Base-by-base conservation (phyloP, 2,888 invertebrate species). In the Alcis repandata region DNA sequence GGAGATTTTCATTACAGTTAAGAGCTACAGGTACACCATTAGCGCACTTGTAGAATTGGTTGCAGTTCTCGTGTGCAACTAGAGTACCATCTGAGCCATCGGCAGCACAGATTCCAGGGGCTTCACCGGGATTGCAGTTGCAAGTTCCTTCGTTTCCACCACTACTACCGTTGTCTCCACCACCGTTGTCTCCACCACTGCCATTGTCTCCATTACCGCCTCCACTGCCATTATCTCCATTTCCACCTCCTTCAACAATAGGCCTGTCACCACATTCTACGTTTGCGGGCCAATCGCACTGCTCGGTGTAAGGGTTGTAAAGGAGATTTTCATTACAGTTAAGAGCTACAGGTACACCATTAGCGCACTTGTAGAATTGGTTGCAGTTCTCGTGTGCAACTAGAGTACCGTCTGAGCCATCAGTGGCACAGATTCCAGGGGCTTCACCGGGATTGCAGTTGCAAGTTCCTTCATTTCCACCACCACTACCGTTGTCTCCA, bases 371-470 rank as follows among this genome's bases (percentile, higher is more conserved):
- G 59, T 80, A 82, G 59, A 73, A 82, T 38, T 79, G 65, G 54
- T 78, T 77, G 57, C 82, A 82, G 49, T 78, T 75, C 62, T 80
- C 78, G 32, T 83, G 81, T 20, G 81, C 79, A 6, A 82, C 63
- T 3, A 79, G 65, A 20, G 73, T 59, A 6, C 75, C 74, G 0
- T 80, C 74, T 4, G 79, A 79, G 3, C 63, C 71, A 0, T 63
- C 66, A 20, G 59, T 70, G 0, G 67, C 72, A 54, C 82, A 82
- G 38, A 82, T 77, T 11, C 60, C 41, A 0, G 73, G 71, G n/a
- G 79, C 80, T 59, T 78, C 71, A 11, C 63, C 65, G 0, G 72
- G 74, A 41, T 71, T 65, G 38, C 67, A 66, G 49, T 69, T 70
- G 22, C 69, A 67, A 52, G 69, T n/a, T n/a, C n/a, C n/a, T n/a